Conservation (phyloP, 2,888 invertebrate genomes). For the Oscheius sp. region DNA sequence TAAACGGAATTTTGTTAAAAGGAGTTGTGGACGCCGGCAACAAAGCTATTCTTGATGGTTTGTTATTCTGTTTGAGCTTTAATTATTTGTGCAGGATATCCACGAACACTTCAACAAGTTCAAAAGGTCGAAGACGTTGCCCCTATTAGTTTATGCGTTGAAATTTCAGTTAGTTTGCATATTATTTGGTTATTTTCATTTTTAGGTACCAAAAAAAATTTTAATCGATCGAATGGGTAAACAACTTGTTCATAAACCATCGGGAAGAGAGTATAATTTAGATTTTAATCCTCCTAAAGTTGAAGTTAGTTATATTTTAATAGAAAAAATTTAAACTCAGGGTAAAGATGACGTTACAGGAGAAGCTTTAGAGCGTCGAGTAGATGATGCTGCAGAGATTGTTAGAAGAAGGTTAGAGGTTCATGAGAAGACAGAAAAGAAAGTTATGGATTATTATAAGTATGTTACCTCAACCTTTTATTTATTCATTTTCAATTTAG, state of each 20-base stretch:
- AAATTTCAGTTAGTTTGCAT: conserved; percentile 34
- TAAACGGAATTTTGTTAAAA: conserved; percentile 44
- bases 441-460: conserved; percentile 53
- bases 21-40: conserved; percentile 45
- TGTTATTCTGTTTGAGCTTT: neutral
- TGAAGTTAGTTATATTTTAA: conserved; percentile 44
- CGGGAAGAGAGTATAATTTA: conserved; percentile 85
- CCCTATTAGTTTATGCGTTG: conserved; percentile 47
- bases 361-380: conserved; percentile 85
- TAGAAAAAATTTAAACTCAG: conserved; percentile 55
- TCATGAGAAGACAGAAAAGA: conserved; percentile 52
- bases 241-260: conserved; percentile 79
- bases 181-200: neutral
- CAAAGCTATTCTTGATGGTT: conserved; percentile 44
- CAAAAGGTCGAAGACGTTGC: conserved; percentile 51
- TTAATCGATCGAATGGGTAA: conserved; percentile 50
- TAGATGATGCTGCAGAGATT: conserved; percentile 79
- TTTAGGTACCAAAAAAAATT: conserved; percentile 47
- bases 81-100: conserved; percentile 36
- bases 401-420: conserved; percentile 46
- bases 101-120: conserved; percentile 49
- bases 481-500: conserved; percentile 31
- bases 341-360: conserved; percentile 84
- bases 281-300: conserved; percentile 91
- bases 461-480: conserved; percentile 10